Conservation (phyloP, 2,113 vertebrate genomes). For the Oreochromis niloticus region DNA sequence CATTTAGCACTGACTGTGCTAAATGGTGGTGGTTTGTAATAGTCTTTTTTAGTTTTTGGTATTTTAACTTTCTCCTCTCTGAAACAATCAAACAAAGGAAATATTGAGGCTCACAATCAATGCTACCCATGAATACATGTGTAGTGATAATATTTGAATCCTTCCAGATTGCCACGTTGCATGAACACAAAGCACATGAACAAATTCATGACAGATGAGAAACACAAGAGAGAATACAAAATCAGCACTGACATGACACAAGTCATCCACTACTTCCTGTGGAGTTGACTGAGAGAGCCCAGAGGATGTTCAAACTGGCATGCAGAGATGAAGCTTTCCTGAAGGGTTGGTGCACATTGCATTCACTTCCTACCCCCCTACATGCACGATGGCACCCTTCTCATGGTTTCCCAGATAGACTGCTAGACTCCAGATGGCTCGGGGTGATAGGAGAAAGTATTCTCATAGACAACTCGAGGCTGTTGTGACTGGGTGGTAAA, state of each 20-base stretch:
- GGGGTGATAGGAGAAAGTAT: conserved; percentile 75
- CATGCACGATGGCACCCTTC: conserved; percentile 32
- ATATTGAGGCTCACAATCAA: neutral
- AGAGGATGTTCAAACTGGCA: conserved; percentile 63
- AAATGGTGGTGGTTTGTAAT: neutral
- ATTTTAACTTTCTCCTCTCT: neutral
- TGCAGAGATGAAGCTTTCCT: conserved; percentile 52
- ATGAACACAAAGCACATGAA: neutral
- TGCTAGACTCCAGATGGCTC: conserved; percentile 81
- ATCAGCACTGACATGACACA: neutral
- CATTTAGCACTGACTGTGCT: neutral
- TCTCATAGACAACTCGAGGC: conserved; percentile 28
- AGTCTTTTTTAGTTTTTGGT: neutral
- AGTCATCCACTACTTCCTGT: conserved; percentile 62
- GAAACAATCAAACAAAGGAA: neutral
- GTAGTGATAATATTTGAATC: neutral
- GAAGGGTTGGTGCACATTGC: conserved; percentile 26
- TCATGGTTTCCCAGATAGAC: conserved; percentile 65
- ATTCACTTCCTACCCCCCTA: conserved; percentile 72
- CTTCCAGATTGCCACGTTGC: neutral
- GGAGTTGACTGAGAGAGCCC: conserved; percentile 21
- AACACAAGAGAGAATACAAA: neutral
- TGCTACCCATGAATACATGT: neutral
- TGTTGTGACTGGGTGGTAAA: conserved; percentile 11
- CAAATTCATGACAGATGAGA: neutral